Evolutionary conservation across 2,113 vertebrate genomes (phyloP).

Genomic region (Thinocorus orbignyianus): DNA sequence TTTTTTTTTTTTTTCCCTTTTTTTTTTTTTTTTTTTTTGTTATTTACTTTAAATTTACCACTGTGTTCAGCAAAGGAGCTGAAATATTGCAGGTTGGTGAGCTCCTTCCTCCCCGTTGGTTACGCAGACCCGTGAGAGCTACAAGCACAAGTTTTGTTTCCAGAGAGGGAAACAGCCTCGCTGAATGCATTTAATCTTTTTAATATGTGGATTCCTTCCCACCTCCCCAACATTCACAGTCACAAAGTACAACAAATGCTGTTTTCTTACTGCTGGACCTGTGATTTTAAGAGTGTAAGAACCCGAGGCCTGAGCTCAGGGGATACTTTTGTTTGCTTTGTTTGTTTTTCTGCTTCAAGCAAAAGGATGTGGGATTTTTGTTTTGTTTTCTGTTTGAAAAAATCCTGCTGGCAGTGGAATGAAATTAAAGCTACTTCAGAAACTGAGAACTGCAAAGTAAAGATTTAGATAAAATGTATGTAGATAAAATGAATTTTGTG

Average conservation of each 20-base stretch:
- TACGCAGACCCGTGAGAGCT: not conserved
- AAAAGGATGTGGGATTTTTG: not conserved
- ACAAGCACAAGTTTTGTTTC: not conserved
- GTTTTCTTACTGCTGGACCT: not conserved
- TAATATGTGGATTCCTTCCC: not conserved
- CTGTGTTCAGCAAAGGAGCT: not conserved
- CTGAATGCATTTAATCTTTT: not conserved
- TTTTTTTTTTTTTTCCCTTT: too few species aligned
- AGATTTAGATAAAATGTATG: not conserved
- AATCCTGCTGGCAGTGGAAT: not conserved
- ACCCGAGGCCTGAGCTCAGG: not conserved
- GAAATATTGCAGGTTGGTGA: not conserved
- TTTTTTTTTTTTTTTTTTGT: not conserved
- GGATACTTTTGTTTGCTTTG: not conserved
- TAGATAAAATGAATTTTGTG: not conserved
- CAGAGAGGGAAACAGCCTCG: not conserved
- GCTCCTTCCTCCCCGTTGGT: not conserved
- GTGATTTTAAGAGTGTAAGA: not conserved
- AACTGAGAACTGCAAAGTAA: not conserved
- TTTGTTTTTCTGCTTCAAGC: not conserved
- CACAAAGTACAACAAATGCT: not conserved
- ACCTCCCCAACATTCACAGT: not conserved
- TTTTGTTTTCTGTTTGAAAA: not conserved
- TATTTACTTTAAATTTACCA: not conserved
- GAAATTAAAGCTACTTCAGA: not conserved